Evolutionary conservation across 2,888 invertebrate species (phyloP).

Genomic region (Merodon equestris): DNA sequence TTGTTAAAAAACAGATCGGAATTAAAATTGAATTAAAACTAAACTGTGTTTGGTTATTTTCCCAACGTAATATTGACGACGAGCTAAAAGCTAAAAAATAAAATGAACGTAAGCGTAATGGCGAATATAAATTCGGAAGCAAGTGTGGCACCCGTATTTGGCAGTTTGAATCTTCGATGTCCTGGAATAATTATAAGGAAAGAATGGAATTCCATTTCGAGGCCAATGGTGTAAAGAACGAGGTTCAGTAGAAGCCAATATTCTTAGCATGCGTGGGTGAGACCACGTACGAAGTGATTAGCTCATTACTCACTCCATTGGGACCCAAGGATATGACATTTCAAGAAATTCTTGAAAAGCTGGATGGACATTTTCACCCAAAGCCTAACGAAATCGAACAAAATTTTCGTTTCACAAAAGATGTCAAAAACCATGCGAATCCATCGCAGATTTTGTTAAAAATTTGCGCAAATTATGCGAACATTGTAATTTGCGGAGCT

Average conservation of each 20-base stretch:
- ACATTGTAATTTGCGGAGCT: conserved; percentile 21
- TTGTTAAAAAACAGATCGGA: too few species aligned
- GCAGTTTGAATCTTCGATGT: conserved; percentile 2
- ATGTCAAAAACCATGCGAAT: conserved; percentile 13
- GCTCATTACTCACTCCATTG: conserved; percentile 17
- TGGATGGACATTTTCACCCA: conserved; percentile 27
- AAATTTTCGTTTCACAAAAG: conserved; percentile 15
- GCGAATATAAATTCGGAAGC: background rate
- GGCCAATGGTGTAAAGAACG: too few species aligned
- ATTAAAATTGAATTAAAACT: too few species aligned
- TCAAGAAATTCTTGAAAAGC: too few species aligned
- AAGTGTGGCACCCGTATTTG: background rate
- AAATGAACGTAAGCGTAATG: background rate
- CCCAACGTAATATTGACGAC: conserved; percentile 5
- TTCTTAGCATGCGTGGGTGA: conserved; percentile 28
- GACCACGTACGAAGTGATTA: too few species aligned
- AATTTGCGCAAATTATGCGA: too few species aligned
- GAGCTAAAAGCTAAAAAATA: background rate
- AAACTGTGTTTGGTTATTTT: too few species aligned
- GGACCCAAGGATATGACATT: too few species aligned
- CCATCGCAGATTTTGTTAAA: conserved; percentile 30
- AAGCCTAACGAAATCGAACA: conserved; percentile 23
- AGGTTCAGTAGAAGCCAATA: too few species aligned
- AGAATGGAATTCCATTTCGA: too few species aligned
- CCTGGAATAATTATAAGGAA: too few species aligned